phyloP scores from a whole-genome alignment of 92 coral and sea anemone genomes.

The Umimayanthus chanpuru region DNA sequence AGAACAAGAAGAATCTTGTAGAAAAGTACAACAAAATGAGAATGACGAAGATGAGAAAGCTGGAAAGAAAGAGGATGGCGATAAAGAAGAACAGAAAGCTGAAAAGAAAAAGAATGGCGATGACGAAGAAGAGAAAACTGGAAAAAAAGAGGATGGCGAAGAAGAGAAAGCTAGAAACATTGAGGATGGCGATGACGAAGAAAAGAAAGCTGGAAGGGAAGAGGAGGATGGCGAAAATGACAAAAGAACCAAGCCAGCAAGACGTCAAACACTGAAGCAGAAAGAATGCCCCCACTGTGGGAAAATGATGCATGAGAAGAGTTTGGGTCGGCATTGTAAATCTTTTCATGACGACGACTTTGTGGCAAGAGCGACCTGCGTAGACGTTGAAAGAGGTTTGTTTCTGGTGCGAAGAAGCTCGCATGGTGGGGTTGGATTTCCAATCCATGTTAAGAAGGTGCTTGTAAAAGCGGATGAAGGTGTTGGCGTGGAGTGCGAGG shows the following conservation, averaged over 20 bases:
- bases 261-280: background rate
- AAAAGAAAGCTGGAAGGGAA: conserved; percentile 4
- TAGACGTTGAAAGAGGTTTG: conserved; percentile 41
- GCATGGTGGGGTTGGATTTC: background rate
- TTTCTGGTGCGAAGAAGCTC: conserved; percentile 34
- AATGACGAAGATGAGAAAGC: background rate
- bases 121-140: conserved; percentile 1
- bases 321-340: conserved; percentile 48
- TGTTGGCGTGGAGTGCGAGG: conserved; percentile 46
- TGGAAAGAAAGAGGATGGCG: background rate
- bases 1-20: background rate
- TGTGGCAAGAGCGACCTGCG: conserved; percentile 23
- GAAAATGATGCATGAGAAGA: conserved; percentile 54
- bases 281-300: conserved; percentile 53
- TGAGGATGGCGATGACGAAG: background rate
- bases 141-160: background rate
- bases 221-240: background rate
- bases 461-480: conserved; percentile 1
- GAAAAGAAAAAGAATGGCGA: background rate
- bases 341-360: conserved; percentile 27
- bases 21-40: background rate
- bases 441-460: conserved; percentile 56
- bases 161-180: background rate
- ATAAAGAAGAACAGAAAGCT: background rate
- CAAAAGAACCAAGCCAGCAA: background rate